Conservation (phyloP, 2,113 vertebrate genomes). For the Atractosteus spatula region DNA sequence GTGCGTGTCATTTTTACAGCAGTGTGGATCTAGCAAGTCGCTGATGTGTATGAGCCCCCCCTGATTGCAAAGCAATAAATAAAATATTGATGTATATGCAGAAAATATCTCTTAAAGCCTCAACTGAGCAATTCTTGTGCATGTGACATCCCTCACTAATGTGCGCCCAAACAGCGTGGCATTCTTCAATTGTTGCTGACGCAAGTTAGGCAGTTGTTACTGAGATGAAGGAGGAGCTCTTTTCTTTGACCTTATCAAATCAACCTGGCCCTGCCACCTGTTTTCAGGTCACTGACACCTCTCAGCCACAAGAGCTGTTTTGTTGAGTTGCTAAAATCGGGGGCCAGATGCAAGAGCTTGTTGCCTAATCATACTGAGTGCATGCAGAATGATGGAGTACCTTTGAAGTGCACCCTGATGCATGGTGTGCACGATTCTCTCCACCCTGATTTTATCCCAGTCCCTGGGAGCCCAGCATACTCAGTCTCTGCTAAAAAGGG, state of each 20-base stretch:
- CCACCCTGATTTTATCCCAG: neutral
- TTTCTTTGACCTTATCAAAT: constrained; percentile 71
- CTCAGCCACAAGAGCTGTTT: neutral
- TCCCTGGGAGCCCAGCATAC: neutral
- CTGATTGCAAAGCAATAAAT: too few species aligned
- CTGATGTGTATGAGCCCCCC: neutral
- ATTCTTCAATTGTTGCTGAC: constrained; percentile 70
- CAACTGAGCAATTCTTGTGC: too few species aligned
- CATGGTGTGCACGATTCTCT: neutral
- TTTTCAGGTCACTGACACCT: constrained; percentile 53
- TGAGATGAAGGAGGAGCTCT: constrained; percentile 60
- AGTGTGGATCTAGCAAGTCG: neutral
- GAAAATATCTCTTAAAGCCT: too few species aligned
- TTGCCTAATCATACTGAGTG: neutral
- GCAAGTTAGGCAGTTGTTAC: constrained; percentile 63
- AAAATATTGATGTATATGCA: too few species aligned
- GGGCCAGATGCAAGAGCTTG: neutral
- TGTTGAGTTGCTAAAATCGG: neutral
- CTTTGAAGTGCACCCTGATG: neutral
- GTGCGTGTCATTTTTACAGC: neutral
- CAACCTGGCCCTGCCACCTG: constrained; percentile 72
- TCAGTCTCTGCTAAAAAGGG: neutral
- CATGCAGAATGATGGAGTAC: constrained; percentile 17
- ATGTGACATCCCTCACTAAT: neutral
- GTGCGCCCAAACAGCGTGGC: constrained; percentile 52